Evolutionary conservation across 2,797 vertebrate species (phyloP), one percentile per base, ranked within the genome.

Genomic region (Parauchenoglanis punctatus): DNA sequence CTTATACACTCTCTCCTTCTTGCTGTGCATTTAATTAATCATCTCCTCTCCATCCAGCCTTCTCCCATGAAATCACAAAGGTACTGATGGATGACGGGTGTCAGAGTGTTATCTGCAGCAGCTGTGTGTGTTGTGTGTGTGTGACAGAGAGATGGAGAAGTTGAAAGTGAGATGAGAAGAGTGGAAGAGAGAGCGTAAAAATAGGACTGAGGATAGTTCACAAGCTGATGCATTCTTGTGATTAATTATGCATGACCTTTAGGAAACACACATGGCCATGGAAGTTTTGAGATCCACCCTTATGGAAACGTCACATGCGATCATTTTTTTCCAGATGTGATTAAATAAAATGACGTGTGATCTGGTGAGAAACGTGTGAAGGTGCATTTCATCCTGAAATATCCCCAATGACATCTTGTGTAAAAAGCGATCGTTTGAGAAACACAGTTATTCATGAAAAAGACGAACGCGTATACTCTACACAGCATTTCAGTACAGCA

Each of bases 71-170:
- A 75, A 52, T 89, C 20, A 81, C 15, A 65, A 86, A 40, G 17
- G 52, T 52, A 78, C 23, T 89, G 89, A 89, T 89, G 70, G 63
- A 87, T 90, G 87, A 87, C 85, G 85, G 78, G 83, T 86, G 87
- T 87, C 87, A 89, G 70, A 52, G 28, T 35, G 25, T 87, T 85
- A 88, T 87, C 85, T 72, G 80, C 72, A 76, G 81, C 31, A 70
- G 83, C 56, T 85, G 63, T 78, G 82, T 61, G 52, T 31, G 87
- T 86, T 80, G 58, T 82, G 81, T 81, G 83, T 83, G 81, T 86
- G 72, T 31, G 70, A 49, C 15, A 28, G 44, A 67, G 35, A 49
- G n/a, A 68, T 23, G 17, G n/a, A 59, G 35, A 67, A 52, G 40
- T 59, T 31, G 75, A 58, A 78, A 65, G 56, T 18, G n/a, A 83